Evolutionary conservation across 2,797 vertebrate species (phyloP).

Genomic region (Leptoclinus maculatus): DNA sequence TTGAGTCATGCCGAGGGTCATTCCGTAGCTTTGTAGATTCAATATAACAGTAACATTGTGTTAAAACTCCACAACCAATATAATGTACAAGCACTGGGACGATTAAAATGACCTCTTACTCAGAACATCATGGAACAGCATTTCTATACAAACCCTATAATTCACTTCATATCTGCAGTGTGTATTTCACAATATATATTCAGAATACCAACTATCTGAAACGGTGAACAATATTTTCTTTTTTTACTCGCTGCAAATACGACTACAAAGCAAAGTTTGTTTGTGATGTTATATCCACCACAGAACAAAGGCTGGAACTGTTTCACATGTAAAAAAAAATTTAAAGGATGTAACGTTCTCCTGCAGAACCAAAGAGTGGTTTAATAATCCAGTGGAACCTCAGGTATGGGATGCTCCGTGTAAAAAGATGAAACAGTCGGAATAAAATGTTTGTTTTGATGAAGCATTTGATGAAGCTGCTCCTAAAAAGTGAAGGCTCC

Average conservation of each 20-base stretch:
- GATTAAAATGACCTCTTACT: constrained; percentile 47
- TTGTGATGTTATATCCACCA: constrained; percentile 7
- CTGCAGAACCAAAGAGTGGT: constrained; percentile 1
- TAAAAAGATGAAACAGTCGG: constrained; percentile 15
- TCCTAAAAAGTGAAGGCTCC: constrained; percentile 25
- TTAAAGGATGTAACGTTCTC: not conserved
- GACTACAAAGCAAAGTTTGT: constrained; percentile 29
- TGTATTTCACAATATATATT: constrained; percentile 74
- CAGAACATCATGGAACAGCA: constrained; percentile 42
- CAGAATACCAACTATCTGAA: constrained; percentile 57
- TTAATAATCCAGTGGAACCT: constrained; percentile 37
- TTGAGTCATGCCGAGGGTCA: constrained; percentile 46
- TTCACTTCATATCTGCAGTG: constrained; percentile 56
- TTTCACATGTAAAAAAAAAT: constrained; percentile 26
- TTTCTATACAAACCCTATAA: constrained; percentile 70
- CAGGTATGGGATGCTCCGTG: not conserved
- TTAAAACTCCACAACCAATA: constrained; percentile 54
- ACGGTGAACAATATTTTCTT: constrained; percentile 38
- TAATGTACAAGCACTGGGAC: constrained; percentile 55
- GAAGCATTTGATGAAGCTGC: constrained; percentile 12
- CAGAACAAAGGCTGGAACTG: constrained; percentile 7
- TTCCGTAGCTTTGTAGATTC: constrained; percentile 39
- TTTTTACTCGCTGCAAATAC: constrained; percentile 37
- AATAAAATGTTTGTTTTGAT: constrained; percentile 1
- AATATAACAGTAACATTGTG: constrained; percentile 44